Evolutionary conservation across 2,888 invertebrate species (phyloP).

Genomic region (Cataglyphis altisquamis): DNA sequence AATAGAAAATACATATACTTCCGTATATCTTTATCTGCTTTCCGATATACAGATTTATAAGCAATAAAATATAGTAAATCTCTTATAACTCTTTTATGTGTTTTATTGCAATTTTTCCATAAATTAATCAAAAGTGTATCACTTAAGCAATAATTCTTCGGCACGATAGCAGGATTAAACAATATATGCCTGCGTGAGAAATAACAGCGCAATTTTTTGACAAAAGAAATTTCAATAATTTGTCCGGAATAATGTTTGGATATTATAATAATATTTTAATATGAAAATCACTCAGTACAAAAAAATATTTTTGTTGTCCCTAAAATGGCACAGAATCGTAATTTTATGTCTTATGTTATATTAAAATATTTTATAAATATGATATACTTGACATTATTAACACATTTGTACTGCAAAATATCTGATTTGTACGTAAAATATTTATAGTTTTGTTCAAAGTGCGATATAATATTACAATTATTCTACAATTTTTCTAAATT

Average conservation of each 20-base stretch:
- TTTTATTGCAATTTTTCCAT: slow-evolving; percentile 52
- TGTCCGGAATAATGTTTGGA: neutral
- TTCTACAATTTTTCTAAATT: neutral
- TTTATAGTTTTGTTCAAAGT: neutral
- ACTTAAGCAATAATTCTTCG: slow-evolving; percentile 63
- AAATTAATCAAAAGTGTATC: slow-evolving; percentile 64
- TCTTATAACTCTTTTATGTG: slow-evolving; percentile 49
- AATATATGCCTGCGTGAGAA: slow-evolving; percentile 31
- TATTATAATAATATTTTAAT: neutral
- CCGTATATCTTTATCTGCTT: slow-evolving; percentile 23
- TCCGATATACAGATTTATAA: slow-evolving; percentile 10
- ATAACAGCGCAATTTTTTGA: slow-evolving; percentile 53
- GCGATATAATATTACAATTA: neutral
- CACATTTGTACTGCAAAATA: neutral
- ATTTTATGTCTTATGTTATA: slow-evolving; percentile 13
- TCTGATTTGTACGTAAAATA: neutral
- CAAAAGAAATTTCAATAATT: slow-evolving; percentile 40
- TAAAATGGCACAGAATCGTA: neutral
- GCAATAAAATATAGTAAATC: slow-evolving; percentile 11
- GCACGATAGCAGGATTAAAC: slow-evolving; percentile 36
- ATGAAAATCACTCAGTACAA: neutral
- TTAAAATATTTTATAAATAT: neutral
- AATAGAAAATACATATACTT: neutral
- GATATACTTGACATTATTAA: neutral
- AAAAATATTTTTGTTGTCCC: neutral